Base-by-base conservation (phyloP, 2,113 vertebrate species). In the Charina bottae region DNA sequence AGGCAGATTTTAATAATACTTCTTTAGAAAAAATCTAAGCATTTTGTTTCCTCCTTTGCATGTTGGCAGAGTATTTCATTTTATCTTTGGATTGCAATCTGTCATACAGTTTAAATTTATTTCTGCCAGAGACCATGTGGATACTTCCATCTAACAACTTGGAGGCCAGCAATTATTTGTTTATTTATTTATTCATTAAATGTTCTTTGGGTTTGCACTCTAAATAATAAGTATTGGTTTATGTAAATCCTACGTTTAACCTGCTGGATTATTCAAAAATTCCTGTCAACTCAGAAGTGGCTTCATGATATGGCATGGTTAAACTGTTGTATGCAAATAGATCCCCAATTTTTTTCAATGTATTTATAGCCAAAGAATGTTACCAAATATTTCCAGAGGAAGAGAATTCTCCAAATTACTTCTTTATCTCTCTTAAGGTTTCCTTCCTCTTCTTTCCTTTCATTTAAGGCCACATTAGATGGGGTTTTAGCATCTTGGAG, bases 31-130 rank as follows among this genome's bases (percentile, higher is more conserved):
- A 88, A 95, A 94, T 85, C 72, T 87, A 92, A 94, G 88, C 92
- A 91, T 95, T 96, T 94, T 94, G 83, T 94, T 68, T n/a, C 15
- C 42, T 49, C 46, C 10, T 59, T 94, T 90, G 42, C 85, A 91
- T 90, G 93, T 8, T 11, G 15, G 90, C 91, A 94, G 60, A 95
- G 68, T 78, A 86, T 93, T 92, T 91, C 93, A 94, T 96, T 94
- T 92, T 89, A 60, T 85, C 88, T 15, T 6, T 85, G 94, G 94
- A 93, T 90, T 95, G 89, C 94, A 95, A 93, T 96, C 94, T 97
- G 95, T 95, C 93, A 94, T 91, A 94, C 93, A 94, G 90, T 95
- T 96, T 93, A 93, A 94, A 92, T 95, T 90, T 94, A 46, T 93
- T 93, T 94, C 83, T 92, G 89, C 53, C 87, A 95, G 88, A 94